These are phyloP conservation scores for Tuta absoluta DNA, from an alignment of 2,888 invertebrate species.

Conservation along the genomic window DNA sequence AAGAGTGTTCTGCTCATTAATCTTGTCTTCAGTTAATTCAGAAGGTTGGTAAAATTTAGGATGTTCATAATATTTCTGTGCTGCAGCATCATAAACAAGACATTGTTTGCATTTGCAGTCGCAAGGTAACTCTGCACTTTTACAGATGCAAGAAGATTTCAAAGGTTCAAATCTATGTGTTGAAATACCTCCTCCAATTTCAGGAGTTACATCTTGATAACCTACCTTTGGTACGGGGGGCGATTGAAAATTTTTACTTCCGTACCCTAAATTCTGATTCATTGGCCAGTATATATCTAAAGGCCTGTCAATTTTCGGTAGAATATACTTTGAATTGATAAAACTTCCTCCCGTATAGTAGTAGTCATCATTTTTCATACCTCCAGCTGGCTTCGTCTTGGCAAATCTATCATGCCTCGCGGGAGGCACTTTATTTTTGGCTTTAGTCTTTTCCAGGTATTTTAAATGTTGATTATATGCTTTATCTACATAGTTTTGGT, in stretches of 20 bases:
- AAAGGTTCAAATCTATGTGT: slow-evolving; percentile 43
- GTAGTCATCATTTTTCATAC: slow-evolving; percentile 47
- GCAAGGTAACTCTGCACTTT: slow-evolving; percentile 54
- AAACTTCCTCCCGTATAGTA: slow-evolving; percentile 47
- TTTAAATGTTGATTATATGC: slow-evolving; percentile 64
- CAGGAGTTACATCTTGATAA: slow-evolving; percentile 36
- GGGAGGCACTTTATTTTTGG: slow-evolving; percentile 68
- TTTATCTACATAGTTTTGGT: slow-evolving; percentile 68
- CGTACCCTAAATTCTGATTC: slow-evolving; percentile 45
- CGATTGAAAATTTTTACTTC: slow-evolving; percentile 41
- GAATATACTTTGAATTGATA: slow-evolving; percentile 43
- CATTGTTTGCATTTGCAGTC: slow-evolving; percentile 66
- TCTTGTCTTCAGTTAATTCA: slow-evolving; percentile 32
- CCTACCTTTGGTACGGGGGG: slow-evolving; percentile 37
- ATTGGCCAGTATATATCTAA: slow-evolving; percentile 58
- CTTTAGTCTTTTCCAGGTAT: slow-evolving; percentile 59
- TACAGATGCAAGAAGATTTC: slow-evolving; percentile 58
- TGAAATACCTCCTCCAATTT: slow-evolving; percentile 1
- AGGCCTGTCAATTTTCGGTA: slow-evolving; percentile 46
- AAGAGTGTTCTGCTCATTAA: slow-evolving; percentile 51
- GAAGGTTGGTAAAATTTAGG: slow-evolving; percentile 31
- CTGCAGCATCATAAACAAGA: slow-evolving; percentile 42
- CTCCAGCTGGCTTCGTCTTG: slow-evolving; percentile 47
- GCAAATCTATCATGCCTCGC: slow-evolving; percentile 57
- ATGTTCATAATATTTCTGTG: slow-evolving; percentile 36